Evolutionary conservation across 2,113 vertebrate species (phyloP).

Genomic region (Lepisosteus oculatus): DNA sequence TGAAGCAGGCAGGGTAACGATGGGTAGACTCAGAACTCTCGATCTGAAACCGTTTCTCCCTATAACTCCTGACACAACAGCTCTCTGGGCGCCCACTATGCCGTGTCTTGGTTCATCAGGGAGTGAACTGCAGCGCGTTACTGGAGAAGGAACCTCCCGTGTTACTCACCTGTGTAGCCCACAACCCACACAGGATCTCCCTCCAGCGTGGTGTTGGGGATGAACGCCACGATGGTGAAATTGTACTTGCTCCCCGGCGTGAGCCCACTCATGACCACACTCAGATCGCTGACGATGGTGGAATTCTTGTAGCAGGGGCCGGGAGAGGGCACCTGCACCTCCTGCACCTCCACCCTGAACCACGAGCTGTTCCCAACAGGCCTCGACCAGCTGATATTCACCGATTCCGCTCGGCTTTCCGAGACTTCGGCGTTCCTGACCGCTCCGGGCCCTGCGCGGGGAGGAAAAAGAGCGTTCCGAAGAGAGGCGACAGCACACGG

Average conservation of each 20-base stretch:
- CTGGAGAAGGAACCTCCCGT: too few species aligned
- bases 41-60: too few species aligned
- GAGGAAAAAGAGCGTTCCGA: background rate
- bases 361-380: slow-evolving; percentile 6
- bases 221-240: slow-evolving; percentile 22
- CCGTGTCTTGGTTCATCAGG: too few species aligned
- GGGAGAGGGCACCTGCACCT: background rate
- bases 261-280: rapidly evolving
- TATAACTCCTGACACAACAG: too few species aligned
- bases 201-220: background rate
- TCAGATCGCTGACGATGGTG: rapidly evolving
- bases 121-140: too few species aligned
- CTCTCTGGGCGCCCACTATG: too few species aligned
- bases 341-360: background rate
- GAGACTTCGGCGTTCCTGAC: background rate
- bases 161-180: slow-evolving; percentile 33
- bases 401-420: rapidly evolving
- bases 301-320: rapidly evolving
- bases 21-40: too few species aligned
- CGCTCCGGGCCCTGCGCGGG: slow-evolving; percentile 33
- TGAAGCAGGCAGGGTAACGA: too few species aligned
- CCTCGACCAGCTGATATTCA: background rate
- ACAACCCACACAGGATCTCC: background rate
- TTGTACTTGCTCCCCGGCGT: background rate
- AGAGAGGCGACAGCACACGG: background rate